phyloP scores from a whole-genome alignment of 2,888 invertebrate species.

The Cetonia aurata region DNA sequence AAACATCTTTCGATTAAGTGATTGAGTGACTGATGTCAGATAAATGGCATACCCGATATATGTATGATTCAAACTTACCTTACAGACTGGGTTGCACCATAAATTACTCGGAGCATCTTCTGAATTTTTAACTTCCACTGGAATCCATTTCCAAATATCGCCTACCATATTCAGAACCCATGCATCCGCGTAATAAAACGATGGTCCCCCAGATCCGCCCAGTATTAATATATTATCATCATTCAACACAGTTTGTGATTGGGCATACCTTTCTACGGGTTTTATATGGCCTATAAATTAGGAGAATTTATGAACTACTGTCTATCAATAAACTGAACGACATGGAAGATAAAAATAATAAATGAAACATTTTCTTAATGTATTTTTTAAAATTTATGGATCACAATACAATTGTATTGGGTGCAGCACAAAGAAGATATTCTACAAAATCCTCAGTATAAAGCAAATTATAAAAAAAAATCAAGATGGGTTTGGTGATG shows the following conservation, averaged over 20 bases:
- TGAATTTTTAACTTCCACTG: slow-evolving; percentile 80
- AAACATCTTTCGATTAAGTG: too few relatives aligned
- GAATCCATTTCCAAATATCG: slow-evolving; percentile 80
- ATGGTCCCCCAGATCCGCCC: slow-evolving; percentile 90
- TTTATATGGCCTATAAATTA: slow-evolving; percentile 52
- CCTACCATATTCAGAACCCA: slow-evolving; percentile 88
- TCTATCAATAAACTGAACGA: neutral
- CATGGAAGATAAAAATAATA: neutral
- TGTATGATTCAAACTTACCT: slow-evolving; percentile 65
- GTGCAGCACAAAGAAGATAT: too few relatives aligned
- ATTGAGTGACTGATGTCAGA: too few relatives aligned
- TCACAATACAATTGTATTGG: too few relatives aligned
- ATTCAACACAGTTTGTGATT: slow-evolving; percentile 89
- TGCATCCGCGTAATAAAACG: slow-evolving; percentile 88
- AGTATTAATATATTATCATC: slow-evolving; percentile 83
- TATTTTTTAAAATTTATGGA: too few relatives aligned
- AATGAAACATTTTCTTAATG: neutral
- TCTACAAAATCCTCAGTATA: too few relatives aligned
- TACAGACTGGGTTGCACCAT: slow-evolving; percentile 95
- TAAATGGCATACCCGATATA: too few relatives aligned
- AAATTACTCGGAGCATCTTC: slow-evolving; percentile 87
- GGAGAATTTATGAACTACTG: neutral
- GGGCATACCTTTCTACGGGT: slow-evolving; percentile 80
- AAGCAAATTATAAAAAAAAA: too few relatives aligned
- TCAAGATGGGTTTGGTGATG: too few relatives aligned